These are phyloP conservation scores for Nycteola revayana DNA, from an alignment of 2,888 invertebrate genomes.

Conservation along the genomic window DNA sequence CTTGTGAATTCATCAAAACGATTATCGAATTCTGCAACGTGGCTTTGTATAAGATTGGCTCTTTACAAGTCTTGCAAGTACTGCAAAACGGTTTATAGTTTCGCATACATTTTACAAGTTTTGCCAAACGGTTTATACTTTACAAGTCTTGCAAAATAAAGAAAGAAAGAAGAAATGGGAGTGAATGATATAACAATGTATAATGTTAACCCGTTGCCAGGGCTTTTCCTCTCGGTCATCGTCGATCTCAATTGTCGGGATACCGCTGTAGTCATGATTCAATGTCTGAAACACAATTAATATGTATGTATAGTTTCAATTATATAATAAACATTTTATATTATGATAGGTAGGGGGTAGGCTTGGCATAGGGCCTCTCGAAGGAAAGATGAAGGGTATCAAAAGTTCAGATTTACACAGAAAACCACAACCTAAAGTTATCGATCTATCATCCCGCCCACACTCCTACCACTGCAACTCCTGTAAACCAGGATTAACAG, in stretches of 20 bases:
- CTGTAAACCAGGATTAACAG: too few species aligned
- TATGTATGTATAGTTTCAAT: too few species aligned
- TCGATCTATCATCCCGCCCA: too few species aligned
- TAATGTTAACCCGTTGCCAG: constrained; percentile 60
- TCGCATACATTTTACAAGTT: background rate
- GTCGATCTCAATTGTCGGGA: constrained; percentile 45
- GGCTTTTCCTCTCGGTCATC: constrained; percentile 58
- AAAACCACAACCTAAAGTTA: too few species aligned
- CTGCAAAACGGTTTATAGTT: background rate
- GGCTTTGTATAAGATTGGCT: background rate
- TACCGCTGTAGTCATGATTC: constrained; percentile 36
- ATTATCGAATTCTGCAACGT: background rate
- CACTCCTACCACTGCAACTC: too few species aligned
- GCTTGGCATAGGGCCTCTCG: too few species aligned
- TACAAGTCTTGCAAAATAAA: constrained; percentile 2
- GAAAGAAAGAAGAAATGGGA: constrained; percentile 2
- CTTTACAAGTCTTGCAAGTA: background rate
- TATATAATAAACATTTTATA: too few species aligned
- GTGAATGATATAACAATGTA: constrained; percentile 12
- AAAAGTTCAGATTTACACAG: too few species aligned
- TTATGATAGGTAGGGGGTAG: too few species aligned
- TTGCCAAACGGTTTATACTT: background rate
- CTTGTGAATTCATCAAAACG: background rate
- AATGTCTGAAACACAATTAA: constrained; percentile 37
- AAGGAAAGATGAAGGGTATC: too few species aligned